Conservation (phyloP, 2,113 vertebrate genomes). For the Lophius piscatorius region DNA sequence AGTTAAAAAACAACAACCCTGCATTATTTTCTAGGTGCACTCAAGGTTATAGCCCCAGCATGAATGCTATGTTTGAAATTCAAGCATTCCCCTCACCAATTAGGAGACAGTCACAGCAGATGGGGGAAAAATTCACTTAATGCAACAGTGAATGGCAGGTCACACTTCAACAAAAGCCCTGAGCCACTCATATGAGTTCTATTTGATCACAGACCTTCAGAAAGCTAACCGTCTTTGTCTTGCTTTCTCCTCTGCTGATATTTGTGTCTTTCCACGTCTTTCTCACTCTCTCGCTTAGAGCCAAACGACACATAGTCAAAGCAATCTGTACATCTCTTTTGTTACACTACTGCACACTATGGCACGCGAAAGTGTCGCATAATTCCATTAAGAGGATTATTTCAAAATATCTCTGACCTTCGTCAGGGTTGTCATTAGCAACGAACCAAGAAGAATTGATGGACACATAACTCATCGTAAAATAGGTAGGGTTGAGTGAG, state of each 20-base stretch:
- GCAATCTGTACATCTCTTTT: slow-evolving; percentile 50
- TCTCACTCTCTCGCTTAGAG: slow-evolving; percentile 39
- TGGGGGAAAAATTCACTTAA: slow-evolving; percentile 55
- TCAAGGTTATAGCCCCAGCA: slow-evolving; percentile 65
- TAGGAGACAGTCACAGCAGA: slow-evolving; percentile 47
- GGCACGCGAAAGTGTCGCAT: slow-evolving; percentile 31
- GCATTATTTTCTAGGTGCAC: slow-evolving; percentile 65
- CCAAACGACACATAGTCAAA: slow-evolving; percentile 47
- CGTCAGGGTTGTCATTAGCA: slow-evolving; percentile 41
- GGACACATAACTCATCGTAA: slow-evolving; percentile 32
- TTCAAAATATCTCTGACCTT: slow-evolving; percentile 62
- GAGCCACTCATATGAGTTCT: slow-evolving; percentile 51
- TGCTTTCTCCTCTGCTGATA: slow-evolving; percentile 39
- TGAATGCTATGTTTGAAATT: slow-evolving; percentile 65
- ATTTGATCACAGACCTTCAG: slow-evolving; percentile 67
- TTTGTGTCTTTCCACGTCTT: slow-evolving; percentile 29
- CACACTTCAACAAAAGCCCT: slow-evolving; percentile 63
- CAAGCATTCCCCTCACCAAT: slow-evolving; percentile 57
- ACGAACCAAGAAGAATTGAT: slow-evolving; percentile 46
- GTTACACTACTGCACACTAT: slow-evolving; percentile 30
- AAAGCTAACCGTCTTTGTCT: slow-evolving; percentile 55
- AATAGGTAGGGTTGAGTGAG: slow-evolving; percentile 45
- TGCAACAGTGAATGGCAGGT: slow-evolving; percentile 67
- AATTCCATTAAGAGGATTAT: slow-evolving; percentile 67
- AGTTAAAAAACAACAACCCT: slow-evolving; percentile 36